Evolutionary conservation across 1,140 invertebrate species (phyloP).

Genomic region (Leptestheria dahalacensis): DNA sequence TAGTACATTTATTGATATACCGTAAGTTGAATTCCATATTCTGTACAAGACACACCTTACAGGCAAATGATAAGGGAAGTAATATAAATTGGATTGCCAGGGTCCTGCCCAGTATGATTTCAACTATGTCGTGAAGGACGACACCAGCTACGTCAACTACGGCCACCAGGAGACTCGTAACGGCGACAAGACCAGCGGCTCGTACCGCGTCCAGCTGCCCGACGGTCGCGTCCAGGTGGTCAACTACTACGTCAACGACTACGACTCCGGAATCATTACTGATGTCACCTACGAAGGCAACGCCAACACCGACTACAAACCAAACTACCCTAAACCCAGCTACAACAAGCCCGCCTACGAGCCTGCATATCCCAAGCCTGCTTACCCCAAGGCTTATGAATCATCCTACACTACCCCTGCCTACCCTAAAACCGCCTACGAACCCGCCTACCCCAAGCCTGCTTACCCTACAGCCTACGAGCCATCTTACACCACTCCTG

Average conservation of each 20-base stretch:
- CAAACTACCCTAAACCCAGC: not conserved
- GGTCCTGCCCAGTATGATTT: slow-evolving; percentile 18
- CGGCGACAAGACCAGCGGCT: slow-evolving; percentile 19
- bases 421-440: not conserved
- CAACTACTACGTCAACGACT: slow-evolving; percentile 20
- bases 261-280: slow-evolving; percentile 19
- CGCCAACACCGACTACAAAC: slow-evolving; percentile 1
- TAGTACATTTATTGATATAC: too few relatives aligned
- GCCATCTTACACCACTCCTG: not conserved
- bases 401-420: not conserved
- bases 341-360: not conserved
- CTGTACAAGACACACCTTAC: not conserved
- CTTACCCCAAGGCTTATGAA: not conserved
- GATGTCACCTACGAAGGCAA: slow-evolving; percentile 23
- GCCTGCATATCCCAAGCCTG: not conserved
- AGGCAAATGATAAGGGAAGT: not conserved
- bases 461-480: not conserved
- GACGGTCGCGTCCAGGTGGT: slow-evolving; percentile 22
- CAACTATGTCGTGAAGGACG: slow-evolving; percentile 22
- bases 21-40: too few relatives aligned
- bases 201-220: slow-evolving; percentile 21
- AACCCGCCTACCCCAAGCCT: not conserved
- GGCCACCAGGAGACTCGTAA: slow-evolving; percentile 20
- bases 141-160: slow-evolving; percentile 22
- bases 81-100: too few relatives aligned